phyloP scores from a whole-genome alignment of 1,140 invertebrate genomes.

The Cephus cinctus region DNA sequence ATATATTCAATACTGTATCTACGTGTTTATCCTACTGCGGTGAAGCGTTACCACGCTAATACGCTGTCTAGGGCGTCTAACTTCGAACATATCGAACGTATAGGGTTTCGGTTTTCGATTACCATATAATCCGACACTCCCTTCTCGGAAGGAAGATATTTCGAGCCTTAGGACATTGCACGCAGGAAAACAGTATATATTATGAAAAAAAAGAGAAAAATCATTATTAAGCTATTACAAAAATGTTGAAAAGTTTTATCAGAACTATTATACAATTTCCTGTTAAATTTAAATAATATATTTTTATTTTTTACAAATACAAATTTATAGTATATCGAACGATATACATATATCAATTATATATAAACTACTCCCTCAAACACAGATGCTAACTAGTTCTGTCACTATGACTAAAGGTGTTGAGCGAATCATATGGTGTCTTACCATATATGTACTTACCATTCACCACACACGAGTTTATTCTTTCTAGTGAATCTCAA shows the following conservation, averaged over 20 bases:
- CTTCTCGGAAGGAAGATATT: neutral
- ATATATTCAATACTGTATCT: too few species aligned
- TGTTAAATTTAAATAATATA: too few species aligned
- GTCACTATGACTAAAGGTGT: too few species aligned
- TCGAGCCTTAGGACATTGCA: neutral
- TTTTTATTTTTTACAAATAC: too few species aligned
- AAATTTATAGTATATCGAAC: too few species aligned
- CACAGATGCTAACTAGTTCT: too few species aligned
- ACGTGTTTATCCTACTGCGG: neutral
- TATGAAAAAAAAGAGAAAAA: neutral
- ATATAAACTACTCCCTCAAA: neutral
- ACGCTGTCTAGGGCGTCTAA: neutral
- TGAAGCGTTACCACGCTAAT: conserved; percentile 2
- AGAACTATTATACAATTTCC: too few species aligned
- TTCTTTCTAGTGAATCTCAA: conserved; percentile 4
- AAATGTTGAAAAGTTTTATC: conserved; percentile 1
- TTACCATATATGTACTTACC: neutral
- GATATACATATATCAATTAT: neutral
- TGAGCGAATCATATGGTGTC: neutral
- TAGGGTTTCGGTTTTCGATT: conserved; percentile 43
- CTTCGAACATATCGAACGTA: conserved; percentile 12
- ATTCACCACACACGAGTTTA: neutral
- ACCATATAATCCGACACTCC: conserved; percentile 22
- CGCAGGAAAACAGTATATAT: too few species aligned
- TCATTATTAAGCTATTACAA: neutral